phyloP scores from a whole-genome alignment of 2,888 invertebrate species.

The Hyposoter didymator region DNA sequence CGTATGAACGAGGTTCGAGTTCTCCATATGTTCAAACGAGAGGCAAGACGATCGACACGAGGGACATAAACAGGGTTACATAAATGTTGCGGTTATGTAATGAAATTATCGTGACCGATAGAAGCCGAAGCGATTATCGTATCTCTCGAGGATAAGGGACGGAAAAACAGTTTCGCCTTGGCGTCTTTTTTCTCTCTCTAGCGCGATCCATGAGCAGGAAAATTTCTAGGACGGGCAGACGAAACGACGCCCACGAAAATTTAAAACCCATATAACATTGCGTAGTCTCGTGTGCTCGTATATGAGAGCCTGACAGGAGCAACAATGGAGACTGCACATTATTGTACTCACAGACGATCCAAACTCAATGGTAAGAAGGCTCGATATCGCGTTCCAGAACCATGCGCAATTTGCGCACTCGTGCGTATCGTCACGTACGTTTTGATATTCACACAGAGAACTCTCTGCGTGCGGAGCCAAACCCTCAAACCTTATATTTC shows the following conservation, averaged over 20 bases:
- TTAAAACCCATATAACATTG: not conserved
- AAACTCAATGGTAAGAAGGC: slow-evolving; percentile 29
- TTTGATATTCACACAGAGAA: slow-evolving; percentile 8
- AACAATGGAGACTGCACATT: slow-evolving; percentile 59
- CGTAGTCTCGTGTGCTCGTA: slow-evolving; percentile 14
- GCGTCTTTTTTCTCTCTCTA: not conserved
- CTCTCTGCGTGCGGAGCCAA: not conserved
- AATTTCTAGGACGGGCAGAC: not conserved
- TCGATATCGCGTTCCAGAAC: not conserved
- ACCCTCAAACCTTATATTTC: slow-evolving; percentile 22
- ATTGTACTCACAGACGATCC: slow-evolving; percentile 41
- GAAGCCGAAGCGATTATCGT: slow-evolving; percentile 38
- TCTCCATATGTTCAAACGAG: not conserved
- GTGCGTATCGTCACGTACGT: not conserved
- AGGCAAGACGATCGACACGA: slow-evolving; percentile 17
- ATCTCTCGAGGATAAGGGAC: slow-evolving; percentile 1
- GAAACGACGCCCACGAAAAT: not conserved
- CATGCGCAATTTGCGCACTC: not conserved
- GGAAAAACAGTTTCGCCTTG: not conserved
- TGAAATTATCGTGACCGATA: slow-evolving; percentile 57
- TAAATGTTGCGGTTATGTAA: slow-evolving; percentile 51
- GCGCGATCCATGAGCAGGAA: not conserved
- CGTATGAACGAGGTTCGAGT: not conserved
- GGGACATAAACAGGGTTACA: slow-evolving; percentile 34
- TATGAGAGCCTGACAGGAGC: slow-evolving; percentile 17